Evolutionary conservation across 92 coral and sea anemone genomes (phyloP), one percentile per base, ranked within the genome.

Genomic region (Virgularia gustaviana): DNA sequence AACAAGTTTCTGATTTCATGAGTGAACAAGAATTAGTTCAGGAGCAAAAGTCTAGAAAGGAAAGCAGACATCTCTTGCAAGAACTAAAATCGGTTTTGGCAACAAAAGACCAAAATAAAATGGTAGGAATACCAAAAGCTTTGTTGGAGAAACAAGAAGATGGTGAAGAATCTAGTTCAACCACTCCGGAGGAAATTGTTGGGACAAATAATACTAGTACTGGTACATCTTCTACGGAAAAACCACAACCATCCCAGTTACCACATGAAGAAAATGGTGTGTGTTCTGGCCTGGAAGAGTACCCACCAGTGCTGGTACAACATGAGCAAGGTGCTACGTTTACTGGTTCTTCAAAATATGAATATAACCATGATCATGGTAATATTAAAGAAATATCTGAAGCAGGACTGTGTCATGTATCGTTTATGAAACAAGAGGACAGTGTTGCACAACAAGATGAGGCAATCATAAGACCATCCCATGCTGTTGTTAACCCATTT

Each of bases 11-110:
- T 28, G 9, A 77, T 36, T 32, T 43, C 18, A 62, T 82, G 35
- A 70, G 82, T 52, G 70, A 67, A 12, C 90, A 87, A 41, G 92
- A 85, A 34, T 55, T 87, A 45, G 86, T 76, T 34, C 77, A 32
- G 56, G 98, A 92, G 55, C 72, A 82, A 35, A 81, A 60, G 57
- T 65, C 19, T 30, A 49, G 82, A 65, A 86, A 80, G 67, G 96
- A 92, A 59, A 89, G 87, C 42, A 78, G 80, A 41, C 85, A 82
- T 70, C 96, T 92, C 47, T 67, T 92, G 55, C 84, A 65, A 53
- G 98, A 92, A 71, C 83, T 92, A 35, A 88, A 88, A 58, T 81
- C 76, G 76, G 96, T 92, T 32, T 68, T 92, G 32, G 83, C 81
- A 44, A 72, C 88, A 23, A 89, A 92, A 67, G 76, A 82, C 42